phyloP scores from a whole-genome alignment of 92 coral and sea anemone species.

The Epizoanthus fatuus region DNA sequence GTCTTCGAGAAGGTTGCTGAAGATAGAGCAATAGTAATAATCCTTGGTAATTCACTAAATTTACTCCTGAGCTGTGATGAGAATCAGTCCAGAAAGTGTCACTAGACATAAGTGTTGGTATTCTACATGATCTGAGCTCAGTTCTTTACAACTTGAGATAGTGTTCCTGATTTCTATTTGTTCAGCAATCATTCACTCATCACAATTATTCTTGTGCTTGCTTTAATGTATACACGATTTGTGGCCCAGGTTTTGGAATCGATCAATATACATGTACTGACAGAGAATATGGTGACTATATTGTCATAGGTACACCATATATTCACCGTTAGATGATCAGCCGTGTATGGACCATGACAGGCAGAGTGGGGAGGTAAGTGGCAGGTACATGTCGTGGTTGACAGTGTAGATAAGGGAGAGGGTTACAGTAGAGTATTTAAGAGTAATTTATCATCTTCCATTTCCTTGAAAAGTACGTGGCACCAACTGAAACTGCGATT shows the following conservation, averaged over 20 bases:
- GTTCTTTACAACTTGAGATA: too few species aligned
- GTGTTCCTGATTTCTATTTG: too few species aligned
- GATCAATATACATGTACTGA: not conserved
- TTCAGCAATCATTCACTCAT: not conserved
- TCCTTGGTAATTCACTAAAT: not conserved
- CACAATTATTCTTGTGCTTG: too few species aligned
- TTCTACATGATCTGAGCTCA: constrained; percentile 17
- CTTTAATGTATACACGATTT: too few species aligned
- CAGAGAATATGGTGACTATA: not conserved
- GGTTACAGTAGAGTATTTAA: not conserved
- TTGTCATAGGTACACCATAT: constrained; percentile 88
- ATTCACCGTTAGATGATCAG: constrained; percentile 95
- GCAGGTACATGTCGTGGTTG: not conserved
- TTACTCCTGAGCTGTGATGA: not conserved
- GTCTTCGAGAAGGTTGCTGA: not conserved
- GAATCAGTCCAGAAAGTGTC: not conserved
- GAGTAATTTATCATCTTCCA: too few species aligned
- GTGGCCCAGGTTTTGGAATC: not conserved
- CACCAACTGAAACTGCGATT: too few species aligned
- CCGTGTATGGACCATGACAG: constrained; percentile 99
- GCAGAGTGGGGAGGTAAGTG: constrained; percentile 97
- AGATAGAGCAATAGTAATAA: not conserved
- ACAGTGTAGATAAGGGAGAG: not conserved
- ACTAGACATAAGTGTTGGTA: not conserved
- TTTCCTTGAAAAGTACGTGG: too few species aligned